Evolutionary conservation across 2,797 vertebrate species (phyloP).

Genomic region (Anguilla anguilla): DNA sequence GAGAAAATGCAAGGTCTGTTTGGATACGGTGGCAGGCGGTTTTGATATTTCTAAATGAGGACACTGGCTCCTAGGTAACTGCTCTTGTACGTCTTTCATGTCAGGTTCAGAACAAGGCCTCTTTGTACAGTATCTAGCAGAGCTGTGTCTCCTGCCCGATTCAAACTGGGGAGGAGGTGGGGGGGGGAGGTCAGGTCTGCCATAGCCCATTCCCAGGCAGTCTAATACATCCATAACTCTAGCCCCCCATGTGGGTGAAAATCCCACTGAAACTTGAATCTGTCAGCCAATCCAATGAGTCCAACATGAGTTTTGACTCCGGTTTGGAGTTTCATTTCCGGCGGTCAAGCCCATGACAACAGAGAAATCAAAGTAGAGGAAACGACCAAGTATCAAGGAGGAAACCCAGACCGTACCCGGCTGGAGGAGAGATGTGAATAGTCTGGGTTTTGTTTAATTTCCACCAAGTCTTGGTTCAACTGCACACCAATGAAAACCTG

Average conservation of each 20-base stretch:
- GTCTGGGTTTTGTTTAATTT: not conserved
- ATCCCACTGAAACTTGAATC: not conserved
- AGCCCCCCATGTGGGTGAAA: not conserved
- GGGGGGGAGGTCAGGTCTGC: not conserved
- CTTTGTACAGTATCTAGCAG: not conserved
- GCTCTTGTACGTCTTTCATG: not conserved
- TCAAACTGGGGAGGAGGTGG: not conserved
- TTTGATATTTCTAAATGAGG: conserved; percentile 16
- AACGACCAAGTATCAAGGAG: not conserved
- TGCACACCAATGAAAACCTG: not conserved
- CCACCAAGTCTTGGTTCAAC: not conserved
- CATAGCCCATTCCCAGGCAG: not conserved
- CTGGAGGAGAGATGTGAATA: not conserved
- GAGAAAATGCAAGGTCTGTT: conserved; percentile 8
- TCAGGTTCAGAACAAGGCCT: conserved; percentile 3
- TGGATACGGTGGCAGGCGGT: not conserved
- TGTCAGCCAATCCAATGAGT: not conserved
- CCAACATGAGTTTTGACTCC: not conserved
- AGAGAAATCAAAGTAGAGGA: not conserved
- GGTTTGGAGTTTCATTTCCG: not conserved
- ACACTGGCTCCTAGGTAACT: conserved; percentile 2
- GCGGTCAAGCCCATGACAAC: not conserved
- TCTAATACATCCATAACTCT: not conserved
- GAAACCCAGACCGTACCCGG: not conserved
- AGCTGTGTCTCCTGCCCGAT: not conserved